Conservation (phyloP, 2,797 vertebrate species). For the Falco cherrug region DNA sequence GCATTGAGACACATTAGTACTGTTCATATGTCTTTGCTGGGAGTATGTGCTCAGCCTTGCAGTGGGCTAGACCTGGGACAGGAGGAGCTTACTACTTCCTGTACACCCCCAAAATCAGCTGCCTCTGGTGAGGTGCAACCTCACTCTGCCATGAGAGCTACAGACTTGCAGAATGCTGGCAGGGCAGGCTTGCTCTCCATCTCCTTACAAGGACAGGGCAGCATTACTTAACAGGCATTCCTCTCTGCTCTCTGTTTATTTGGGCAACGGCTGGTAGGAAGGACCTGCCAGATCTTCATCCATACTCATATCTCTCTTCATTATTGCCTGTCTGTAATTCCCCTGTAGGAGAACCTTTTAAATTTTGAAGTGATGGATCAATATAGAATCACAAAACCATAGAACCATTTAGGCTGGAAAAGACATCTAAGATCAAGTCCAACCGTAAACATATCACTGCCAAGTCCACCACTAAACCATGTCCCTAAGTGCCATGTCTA, state of each 20-base stretch:
- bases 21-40: neutral
- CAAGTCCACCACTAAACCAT: no score
- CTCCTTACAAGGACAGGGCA: neutral
- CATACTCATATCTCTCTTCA: neutral
- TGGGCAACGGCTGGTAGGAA: neutral
- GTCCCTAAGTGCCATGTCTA: neutral
- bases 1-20: no score
- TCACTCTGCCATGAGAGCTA: neutral
- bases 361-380: neutral
- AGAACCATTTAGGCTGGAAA: neutral
- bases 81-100: neutral
- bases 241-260: neutral
- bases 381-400: no score
- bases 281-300: neutral
- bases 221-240: neutral
- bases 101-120: neutral
- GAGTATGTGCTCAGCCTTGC: neutral
- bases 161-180: neutral
- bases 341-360: neutral
- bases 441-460: no score
- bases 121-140: neutral
- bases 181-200: neutral
- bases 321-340: neutral
- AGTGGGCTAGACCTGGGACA: neutral
- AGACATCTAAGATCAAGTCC: no score